Percentiles rank a stretch among this genome's conserved stretches.
Evolutionary conservation across 2,113 vertebrate genomes (phyloP).

Genomic region (Sula dactylatra): DNA sequence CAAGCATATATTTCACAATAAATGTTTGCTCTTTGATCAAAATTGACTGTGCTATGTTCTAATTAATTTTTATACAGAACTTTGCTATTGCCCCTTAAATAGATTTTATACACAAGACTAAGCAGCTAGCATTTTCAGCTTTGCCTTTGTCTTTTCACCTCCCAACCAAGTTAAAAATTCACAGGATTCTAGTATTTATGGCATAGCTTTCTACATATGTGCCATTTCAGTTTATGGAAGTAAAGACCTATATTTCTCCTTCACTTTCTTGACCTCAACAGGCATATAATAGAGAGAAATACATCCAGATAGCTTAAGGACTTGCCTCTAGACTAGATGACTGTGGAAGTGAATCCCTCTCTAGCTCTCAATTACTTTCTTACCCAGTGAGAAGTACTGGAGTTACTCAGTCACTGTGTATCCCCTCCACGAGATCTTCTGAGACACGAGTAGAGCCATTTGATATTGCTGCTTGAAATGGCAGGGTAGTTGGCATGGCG

Average conservation of each 20-base stretch:
- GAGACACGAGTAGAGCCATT: neutral
- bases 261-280: constrained; percentile 17
- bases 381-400: neutral
- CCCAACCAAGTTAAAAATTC: constrained; percentile 61
- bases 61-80: constrained; percentile 66
- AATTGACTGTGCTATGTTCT: constrained; percentile 30
- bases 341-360: neutral
- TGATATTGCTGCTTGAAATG: neutral
- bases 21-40: constrained; percentile 54
- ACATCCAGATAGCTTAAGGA: neutral
- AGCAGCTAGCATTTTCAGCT: constrained; percentile 31
- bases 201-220: neutral
- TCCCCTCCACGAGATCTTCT: rapidly evolving
- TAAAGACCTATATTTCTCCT: neutral
- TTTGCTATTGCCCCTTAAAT: constrained; percentile 26
- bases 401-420: neutral
- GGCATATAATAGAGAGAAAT: neutral
- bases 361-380: neutral
- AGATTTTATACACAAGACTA: constrained; percentile 55
- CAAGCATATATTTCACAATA: constrained; percentile 55
- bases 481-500: neutral
- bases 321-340: neutral
- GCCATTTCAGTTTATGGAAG: neutral
- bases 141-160: constrained; percentile 47
- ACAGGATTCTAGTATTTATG: constrained; percentile 42